A percentile compares a stretch with the other conserved stretches of the same genome.
Evolutionary conservation across 2,888 invertebrate genomes (phyloP).

Genomic region (Heteropelma amictum): DNA sequence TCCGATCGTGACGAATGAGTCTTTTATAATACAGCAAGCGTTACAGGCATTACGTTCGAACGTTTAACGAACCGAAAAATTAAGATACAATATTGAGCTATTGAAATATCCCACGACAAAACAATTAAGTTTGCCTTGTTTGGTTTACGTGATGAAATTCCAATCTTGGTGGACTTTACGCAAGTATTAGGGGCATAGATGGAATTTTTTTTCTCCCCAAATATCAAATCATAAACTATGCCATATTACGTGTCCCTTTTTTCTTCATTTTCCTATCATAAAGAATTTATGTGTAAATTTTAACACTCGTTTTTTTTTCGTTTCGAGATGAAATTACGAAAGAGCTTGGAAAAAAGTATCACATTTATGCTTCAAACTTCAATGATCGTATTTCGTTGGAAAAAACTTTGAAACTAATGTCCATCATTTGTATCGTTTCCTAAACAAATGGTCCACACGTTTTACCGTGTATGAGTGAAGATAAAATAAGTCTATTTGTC

Average conservation of each 20-base stretch:
- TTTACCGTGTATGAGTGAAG: background rate
- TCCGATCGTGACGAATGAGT: conserved; percentile 21
- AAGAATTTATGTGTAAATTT: no score
- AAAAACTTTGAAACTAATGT: conserved; percentile 2
- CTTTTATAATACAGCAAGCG: background rate
- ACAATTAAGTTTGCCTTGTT: background rate
- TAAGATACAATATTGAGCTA: conserved; percentile 26
- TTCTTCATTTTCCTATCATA: no score
- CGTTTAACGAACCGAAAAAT: conserved; percentile 21
- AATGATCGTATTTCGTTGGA: background rate
- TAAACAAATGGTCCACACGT: conserved; percentile 28
- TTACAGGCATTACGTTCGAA: background rate
- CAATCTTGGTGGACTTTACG: no score
- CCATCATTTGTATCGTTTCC: conserved; percentile 7
- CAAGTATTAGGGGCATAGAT: no score
- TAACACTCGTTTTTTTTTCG: no score
- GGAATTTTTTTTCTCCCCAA: no score
- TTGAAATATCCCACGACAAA: background rate
- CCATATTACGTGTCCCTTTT: no score
- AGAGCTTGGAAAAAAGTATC: no score
- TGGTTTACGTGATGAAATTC: conserved; percentile 20
- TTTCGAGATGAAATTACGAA: no score
- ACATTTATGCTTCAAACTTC: no score
- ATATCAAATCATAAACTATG: no score
- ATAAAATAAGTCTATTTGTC: conserved; percentile 35